Evolutionary conservation across 2,888 invertebrate genomes (phyloP).

Genomic region (Temnothorax unifasciatus): DNA sequence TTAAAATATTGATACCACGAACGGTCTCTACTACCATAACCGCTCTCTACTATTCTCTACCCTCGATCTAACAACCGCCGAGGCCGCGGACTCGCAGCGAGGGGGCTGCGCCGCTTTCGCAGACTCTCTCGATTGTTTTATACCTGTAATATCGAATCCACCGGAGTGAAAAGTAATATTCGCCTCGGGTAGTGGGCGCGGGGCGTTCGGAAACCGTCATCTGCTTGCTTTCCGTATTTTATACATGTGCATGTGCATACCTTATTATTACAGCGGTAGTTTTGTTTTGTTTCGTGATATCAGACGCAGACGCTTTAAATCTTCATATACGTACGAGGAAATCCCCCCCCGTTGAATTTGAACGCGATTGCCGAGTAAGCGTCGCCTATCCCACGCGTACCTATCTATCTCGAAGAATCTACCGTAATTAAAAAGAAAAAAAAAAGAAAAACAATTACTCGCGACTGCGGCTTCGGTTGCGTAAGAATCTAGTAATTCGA

Average conservation of each 20-base stretch:
- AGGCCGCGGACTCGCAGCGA: constrained; percentile 44
- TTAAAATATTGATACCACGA: constrained; percentile 83
- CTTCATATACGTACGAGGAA: not conserved
- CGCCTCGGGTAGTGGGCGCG: constrained; percentile 40
- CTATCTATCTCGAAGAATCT: not conserved
- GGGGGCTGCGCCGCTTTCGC: constrained; percentile 26
- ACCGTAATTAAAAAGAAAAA: not conserved
- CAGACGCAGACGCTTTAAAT: constrained; percentile 18
- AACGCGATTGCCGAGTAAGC: not conserved
- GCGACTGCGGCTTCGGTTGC: not conserved
- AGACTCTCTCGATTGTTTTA: constrained; percentile 67
- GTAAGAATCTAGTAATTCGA: not conserved
- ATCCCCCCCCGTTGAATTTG: not conserved
- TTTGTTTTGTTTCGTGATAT: constrained; percentile 3
- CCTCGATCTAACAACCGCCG: constrained; percentile 67
- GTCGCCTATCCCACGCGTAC: too few species aligned
- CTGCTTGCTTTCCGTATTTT: constrained; percentile 44
- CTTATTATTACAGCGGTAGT: constrained; percentile 41
- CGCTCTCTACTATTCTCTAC: constrained; percentile 64
- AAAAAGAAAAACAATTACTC: not conserved
- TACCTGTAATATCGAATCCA: constrained; percentile 49
- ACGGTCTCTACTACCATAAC: constrained; percentile 73
- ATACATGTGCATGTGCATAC: constrained; percentile 19
- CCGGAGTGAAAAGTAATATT: constrained; percentile 54
- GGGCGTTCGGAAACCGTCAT: constrained; percentile 47